phyloP scores from a whole-genome alignment of 2,113 vertebrate species.

The Regulus satrapa region DNA sequence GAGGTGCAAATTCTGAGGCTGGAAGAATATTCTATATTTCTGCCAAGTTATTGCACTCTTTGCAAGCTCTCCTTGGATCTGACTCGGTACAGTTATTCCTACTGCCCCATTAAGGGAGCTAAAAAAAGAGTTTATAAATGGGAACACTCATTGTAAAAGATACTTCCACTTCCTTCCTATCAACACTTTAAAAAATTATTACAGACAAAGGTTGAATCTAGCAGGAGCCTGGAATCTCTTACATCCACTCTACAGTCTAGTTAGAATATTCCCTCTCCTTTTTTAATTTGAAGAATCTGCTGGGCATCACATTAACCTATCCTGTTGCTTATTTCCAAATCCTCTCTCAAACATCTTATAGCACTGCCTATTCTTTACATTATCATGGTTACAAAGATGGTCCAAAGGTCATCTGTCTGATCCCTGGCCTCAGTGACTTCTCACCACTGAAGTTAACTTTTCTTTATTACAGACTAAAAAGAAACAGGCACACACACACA shows the following conservation, averaged over 20 bases:
- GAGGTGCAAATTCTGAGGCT: neutral
- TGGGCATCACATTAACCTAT: neutral
- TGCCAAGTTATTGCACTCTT: neutral
- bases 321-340: neutral
- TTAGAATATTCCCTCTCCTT: neutral
- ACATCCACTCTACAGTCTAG: neutral
- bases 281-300: neutral
- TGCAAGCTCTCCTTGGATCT: neutral
- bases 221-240: neutral
- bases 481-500: neutral
- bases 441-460: neutral
- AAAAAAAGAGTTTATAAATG: neutral
- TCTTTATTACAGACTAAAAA: neutral
- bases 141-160: neutral
- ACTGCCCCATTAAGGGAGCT: neutral
- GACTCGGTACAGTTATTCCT: neutral
- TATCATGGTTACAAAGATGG: neutral
- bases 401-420: neutral
- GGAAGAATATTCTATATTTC: neutral
- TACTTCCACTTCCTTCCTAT: neutral
- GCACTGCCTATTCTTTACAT: neutral
- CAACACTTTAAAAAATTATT: neutral
- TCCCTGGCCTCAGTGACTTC: neutral
- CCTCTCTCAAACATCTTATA: neutral
- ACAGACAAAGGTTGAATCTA: neutral